Evolutionary conservation across 2,113 vertebrate species (phyloP).

Genomic region (Picathartes gymnocephalus): DNA sequence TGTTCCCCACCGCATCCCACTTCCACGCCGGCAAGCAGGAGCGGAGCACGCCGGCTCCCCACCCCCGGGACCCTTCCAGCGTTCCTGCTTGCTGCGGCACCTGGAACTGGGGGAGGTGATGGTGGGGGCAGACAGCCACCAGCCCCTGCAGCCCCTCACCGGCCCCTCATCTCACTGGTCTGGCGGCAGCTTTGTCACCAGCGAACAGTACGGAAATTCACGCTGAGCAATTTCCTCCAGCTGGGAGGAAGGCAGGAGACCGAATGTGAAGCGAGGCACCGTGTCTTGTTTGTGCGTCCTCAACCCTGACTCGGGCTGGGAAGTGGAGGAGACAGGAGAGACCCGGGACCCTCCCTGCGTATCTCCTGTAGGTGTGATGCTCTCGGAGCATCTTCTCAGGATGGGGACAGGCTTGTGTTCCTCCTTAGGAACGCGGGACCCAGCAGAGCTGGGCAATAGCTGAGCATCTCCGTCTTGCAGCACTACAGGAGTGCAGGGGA

Average conservation of each 20-base stretch:
- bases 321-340: background rate
- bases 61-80: background rate
- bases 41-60: fast-evolving
- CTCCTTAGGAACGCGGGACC: fast-evolving
- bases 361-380: background rate
- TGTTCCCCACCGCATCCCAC: background rate
- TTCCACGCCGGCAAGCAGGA: background rate
- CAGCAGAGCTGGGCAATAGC: background rate
- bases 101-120: background rate
- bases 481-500: background rate
- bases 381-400: background rate
- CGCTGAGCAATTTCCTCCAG: conserved; percentile 5
- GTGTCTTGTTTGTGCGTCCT: background rate
- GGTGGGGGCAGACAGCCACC: background rate
- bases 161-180: too few species aligned
- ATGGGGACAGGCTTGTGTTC: background rate
- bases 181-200: background rate
- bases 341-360: background rate
- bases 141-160: background rate
- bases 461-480: background rate
- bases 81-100: background rate
- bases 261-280: background rate
- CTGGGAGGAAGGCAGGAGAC: background rate
- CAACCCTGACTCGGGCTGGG: background rate
- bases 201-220: background rate